Conservation (phyloP, 1,140 invertebrate genomes). For the Lucilia cuprina region DNA sequence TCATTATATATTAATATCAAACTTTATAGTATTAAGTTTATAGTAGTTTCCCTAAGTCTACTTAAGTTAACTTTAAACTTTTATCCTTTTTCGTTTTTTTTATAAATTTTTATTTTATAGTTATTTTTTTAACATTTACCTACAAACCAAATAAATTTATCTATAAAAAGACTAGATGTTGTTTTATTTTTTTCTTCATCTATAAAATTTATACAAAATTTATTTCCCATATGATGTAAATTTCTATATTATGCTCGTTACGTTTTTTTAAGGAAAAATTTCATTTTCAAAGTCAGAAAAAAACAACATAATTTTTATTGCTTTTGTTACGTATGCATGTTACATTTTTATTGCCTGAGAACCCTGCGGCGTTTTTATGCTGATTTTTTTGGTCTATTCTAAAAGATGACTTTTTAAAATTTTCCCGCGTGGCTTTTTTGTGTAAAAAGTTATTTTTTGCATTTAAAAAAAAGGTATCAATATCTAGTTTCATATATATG, state of each 20-base stretch:
- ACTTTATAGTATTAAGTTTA: too few relatives aligned
- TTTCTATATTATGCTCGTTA: constrained; percentile 35
- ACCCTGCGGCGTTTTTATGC: constrained; percentile 34
- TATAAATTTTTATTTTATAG: neutral
- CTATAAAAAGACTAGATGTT: too few relatives aligned
- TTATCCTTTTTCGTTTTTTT: too few relatives aligned
- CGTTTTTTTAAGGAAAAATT: neutral
- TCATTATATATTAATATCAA: too few relatives aligned
- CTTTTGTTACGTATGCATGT: constrained; percentile 31
- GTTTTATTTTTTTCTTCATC: too few relatives aligned
- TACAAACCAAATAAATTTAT: neutral
- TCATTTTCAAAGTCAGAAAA: neutral
- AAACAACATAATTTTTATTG: constrained; percentile 27
- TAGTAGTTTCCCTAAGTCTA: too few relatives aligned
- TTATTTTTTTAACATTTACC: neutral
- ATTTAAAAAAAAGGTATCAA: constrained; percentile 19
- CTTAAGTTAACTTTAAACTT: too few relatives aligned
- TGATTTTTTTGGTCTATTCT: constrained; percentile 4
- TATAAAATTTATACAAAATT: constrained; percentile 42
- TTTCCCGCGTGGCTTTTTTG: constrained; percentile 34
- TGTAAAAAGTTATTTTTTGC: neutral
- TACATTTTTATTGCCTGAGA: constrained; percentile 28
- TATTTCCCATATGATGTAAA: constrained; percentile 60
- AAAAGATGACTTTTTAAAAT: constrained; percentile 23
- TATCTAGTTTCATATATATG: neutral